These are phyloP conservation scores for Picathartes gymnocephalus DNA, from an alignment of 2,113 vertebrate species.

Conservation along the genomic window DNA sequence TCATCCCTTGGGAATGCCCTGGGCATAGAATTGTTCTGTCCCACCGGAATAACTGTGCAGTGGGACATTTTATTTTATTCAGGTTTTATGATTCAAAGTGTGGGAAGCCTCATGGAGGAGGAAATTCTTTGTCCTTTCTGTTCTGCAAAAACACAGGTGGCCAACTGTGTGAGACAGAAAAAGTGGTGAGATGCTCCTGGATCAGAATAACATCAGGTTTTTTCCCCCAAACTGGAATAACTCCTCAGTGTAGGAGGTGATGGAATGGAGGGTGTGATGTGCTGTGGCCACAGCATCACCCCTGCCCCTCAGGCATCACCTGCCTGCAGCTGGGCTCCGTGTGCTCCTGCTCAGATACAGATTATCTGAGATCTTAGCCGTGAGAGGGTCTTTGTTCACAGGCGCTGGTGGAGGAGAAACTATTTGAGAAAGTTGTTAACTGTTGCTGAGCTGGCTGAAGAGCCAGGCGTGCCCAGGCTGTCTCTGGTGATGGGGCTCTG, in stretches of 20 bases:
- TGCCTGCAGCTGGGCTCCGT: background rate
- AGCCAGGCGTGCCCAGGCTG: background rate
- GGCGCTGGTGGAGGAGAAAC: background rate
- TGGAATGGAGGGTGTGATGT: accelerated
- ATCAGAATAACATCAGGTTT: background rate
- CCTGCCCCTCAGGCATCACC: background rate
- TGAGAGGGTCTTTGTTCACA: too few species aligned
- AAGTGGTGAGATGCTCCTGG: background rate
- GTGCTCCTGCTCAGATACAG: accelerated
- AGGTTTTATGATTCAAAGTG: background rate
- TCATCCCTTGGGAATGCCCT: background rate
- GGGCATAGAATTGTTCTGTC: background rate
- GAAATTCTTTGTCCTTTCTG: background rate
- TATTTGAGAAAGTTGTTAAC: background rate
- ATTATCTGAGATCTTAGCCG: accelerated
- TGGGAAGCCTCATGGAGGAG: background rate
- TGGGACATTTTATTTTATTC: background rate
- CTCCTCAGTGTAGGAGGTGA: accelerated
- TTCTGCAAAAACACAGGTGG: background rate
- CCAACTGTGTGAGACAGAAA: background rate
- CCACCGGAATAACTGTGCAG: background rate
- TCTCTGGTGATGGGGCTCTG: background rate
- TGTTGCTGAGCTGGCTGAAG: background rate
- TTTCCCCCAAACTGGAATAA: background rate
- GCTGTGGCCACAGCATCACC: background rate